phyloP scores from a whole-genome alignment of 1,140 invertebrate genomes.

The Drosophila lini region DNA sequence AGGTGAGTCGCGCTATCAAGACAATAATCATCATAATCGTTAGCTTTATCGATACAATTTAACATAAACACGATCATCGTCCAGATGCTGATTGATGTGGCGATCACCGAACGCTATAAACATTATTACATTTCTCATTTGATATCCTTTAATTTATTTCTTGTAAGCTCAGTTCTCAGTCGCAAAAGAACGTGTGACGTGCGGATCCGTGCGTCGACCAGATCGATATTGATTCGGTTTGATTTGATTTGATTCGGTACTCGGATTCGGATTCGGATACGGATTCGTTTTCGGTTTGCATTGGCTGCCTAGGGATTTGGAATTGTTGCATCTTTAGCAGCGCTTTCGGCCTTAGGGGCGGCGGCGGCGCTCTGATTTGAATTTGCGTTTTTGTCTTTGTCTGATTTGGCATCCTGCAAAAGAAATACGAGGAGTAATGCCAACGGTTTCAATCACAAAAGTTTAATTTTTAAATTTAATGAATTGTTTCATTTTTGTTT shows the following conservation, averaged over 20 bases:
- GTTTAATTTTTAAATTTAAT: not conserved
- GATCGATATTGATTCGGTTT: conserved; percentile 33
- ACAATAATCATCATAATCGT: conserved; percentile 4
- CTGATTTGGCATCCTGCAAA: conserved; percentile 81
- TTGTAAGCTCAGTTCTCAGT: conserved; percentile 67
- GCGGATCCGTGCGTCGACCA: conserved; percentile 26
- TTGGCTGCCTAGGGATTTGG: conserved; percentile 52
- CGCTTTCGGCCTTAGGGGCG: conserved; percentile 63
- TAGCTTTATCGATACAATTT: conserved; percentile 6
- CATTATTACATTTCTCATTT: not conserved
- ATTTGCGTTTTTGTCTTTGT: conserved; percentile 77
- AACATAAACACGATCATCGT: conserved; percentile 11
- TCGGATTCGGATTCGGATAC: conserved; percentile 25
- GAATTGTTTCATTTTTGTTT: not conserved
- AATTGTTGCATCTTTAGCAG: conserved; percentile 66
- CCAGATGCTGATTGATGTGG: conserved; percentile 11
- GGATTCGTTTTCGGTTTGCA: conserved; percentile 39
- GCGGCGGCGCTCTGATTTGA: conserved; percentile 67
- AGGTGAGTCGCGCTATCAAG: conserved; percentile 10
- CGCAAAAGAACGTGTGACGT: conserved; percentile 44
- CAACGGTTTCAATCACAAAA: conserved; percentile 39
- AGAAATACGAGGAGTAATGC: conserved; percentile 65
- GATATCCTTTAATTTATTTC: not conserved
- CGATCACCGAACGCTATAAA: conserved; percentile 11
- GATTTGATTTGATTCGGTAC: conserved; percentile 25